These are phyloP conservation scores for Apodemia zela DNA, from an alignment of 2,888 invertebrate genomes.

Conservation along the genomic window DNA sequence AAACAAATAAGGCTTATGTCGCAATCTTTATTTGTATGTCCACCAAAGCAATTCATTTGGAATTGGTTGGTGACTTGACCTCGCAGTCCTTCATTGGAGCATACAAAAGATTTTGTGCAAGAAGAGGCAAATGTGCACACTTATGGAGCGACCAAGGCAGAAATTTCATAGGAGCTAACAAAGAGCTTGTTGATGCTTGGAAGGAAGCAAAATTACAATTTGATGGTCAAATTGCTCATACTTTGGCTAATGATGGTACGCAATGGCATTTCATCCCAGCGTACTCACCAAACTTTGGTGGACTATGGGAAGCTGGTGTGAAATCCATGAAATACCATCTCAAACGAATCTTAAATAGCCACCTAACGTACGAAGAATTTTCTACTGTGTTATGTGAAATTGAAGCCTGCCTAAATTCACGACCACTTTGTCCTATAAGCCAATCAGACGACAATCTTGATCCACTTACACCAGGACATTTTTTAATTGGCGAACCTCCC, in stretches of 20 bases:
- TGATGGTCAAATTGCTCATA: conserved; percentile 16
- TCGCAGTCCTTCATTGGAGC: conserved; percentile 37
- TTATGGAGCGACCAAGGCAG: conserved; percentile 32
- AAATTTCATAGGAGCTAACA: conserved; percentile 31
- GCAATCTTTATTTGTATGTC: conserved; percentile 36
- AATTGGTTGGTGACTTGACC: conserved; percentile 28
- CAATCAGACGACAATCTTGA: neutral
- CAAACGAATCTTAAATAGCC: neutral
- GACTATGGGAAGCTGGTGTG: neutral
- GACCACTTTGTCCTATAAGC: neutral
- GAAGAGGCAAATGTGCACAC: conserved; percentile 29
- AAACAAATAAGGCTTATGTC: conserved; percentile 34
- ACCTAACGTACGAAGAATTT: neutral
- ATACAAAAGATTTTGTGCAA: conserved; percentile 31
- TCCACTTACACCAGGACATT: neutral
- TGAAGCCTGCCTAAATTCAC: neutral
- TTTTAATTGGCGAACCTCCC: neutral
- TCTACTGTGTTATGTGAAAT: neutral
- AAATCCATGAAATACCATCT: neutral
- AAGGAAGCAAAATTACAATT: conserved; percentile 25
- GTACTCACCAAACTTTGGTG: neutral
- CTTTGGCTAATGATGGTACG: neutral
- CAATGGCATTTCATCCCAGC: conserved; percentile 10
- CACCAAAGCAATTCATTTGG: conserved; percentile 36
- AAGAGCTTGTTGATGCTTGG: conserved; percentile 27